These are phyloP conservation scores for Coluber constrictor DNA, from an alignment of 2,797 vertebrate species.

Conservation along the genomic window DNA sequence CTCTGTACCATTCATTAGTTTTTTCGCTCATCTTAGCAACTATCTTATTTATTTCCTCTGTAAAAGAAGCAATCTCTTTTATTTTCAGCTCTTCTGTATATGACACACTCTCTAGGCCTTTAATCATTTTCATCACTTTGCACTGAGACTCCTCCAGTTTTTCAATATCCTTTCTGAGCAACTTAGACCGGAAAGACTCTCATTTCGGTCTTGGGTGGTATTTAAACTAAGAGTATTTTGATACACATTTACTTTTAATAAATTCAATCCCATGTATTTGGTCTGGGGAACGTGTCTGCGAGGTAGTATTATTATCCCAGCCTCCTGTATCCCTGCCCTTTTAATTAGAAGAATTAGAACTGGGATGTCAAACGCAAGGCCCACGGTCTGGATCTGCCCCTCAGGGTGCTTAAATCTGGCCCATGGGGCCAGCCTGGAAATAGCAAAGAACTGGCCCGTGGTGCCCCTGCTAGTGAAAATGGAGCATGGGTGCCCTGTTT, in stretches of 20 bases:
- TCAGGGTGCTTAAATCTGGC: too few relatives aligned
- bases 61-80: slow-evolving; percentile 19
- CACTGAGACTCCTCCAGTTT: slow-evolving; percentile 8
- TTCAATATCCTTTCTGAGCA: slow-evolving; percentile 33
- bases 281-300: neutral
- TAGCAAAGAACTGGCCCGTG: too few relatives aligned
- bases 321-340: neutral
- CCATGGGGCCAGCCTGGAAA: too few relatives aligned
- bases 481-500: too few relatives aligned
- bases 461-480: too few relatives aligned
- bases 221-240: neutral
- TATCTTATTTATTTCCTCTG: slow-evolving; percentile 36
- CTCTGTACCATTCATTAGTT: slow-evolving; percentile 15
- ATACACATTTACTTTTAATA: neutral
- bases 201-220: neutral
- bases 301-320: neutral
- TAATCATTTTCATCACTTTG: slow-evolving; percentile 29
- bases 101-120: slow-evolving; percentile 1
- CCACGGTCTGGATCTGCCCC: too few relatives aligned
- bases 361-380: too few relatives aligned
- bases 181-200: neutral
- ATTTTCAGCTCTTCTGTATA: slow-evolving; percentile 21
- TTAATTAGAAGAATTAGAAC: neutral
- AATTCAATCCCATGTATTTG: neutral
- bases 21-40: slow-evolving; percentile 9